phyloP scores from a whole-genome alignment of 2,888 invertebrate species.

The Hyppa rectilinea region DNA sequence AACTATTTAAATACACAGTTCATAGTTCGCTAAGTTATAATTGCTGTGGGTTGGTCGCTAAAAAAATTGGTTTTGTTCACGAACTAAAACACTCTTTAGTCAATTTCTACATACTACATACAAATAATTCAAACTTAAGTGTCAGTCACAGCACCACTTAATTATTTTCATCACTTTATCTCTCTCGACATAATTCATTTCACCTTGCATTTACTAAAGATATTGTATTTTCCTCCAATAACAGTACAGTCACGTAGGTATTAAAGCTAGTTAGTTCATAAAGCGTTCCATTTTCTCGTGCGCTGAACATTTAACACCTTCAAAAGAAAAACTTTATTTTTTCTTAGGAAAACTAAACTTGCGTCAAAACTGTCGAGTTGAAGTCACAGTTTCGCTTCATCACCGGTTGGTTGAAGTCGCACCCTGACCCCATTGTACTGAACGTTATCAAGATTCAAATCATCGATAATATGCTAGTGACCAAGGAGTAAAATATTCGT shows the following conservation, averaged over 20 bases:
- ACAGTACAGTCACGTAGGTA: slow-evolving; percentile 18
- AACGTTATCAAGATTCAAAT: slow-evolving; percentile 87
- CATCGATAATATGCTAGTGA: slow-evolving; percentile 87
- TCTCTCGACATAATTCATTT: too few relatives aligned
- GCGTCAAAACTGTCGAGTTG: slow-evolving; percentile 49
- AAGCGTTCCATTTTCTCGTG: slow-evolving; percentile 1
- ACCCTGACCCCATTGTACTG: slow-evolving; percentile 86
- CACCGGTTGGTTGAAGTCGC: slow-evolving; percentile 78
- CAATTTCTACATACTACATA: too few relatives aligned
- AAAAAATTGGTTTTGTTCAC: background rate
- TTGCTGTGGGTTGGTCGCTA: background rate
- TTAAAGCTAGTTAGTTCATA: slow-evolving; percentile 11
- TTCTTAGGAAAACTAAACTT: slow-evolving; percentile 51
- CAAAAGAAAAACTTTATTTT: slow-evolving; percentile 38
- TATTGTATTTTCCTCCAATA: too few relatives aligned
- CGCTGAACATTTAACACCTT: slow-evolving; percentile 6
- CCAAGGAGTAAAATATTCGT: slow-evolving; percentile 79
- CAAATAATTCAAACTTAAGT: too few relatives aligned
- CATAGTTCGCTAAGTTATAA: slow-evolving; percentile 30
- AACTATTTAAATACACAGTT: slow-evolving; percentile 35
- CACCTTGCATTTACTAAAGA: too few relatives aligned
- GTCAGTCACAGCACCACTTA: too few relatives aligned
- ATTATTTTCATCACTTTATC: too few relatives aligned
- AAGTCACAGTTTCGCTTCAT: slow-evolving; percentile 68
- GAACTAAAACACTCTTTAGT: too few relatives aligned